Conservation (phyloP, 2,113 vertebrate species). For the Lagopus muta region DNA sequence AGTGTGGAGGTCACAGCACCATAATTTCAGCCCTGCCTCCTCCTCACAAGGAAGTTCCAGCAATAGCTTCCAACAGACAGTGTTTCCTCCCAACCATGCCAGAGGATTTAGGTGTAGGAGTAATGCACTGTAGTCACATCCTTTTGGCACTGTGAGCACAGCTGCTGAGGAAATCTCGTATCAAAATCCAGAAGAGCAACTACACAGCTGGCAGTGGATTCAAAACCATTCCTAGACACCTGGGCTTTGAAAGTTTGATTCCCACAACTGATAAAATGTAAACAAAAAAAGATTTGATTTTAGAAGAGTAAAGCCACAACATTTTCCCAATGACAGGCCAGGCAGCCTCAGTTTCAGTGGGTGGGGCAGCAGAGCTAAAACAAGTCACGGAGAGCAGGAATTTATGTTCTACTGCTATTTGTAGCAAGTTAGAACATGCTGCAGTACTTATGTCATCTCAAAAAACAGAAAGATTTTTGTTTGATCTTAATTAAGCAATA, state of each 20-base stretch:
- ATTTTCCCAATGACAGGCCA: background rate
- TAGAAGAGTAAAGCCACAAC: constrained; percentile 37
- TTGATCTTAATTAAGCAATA: constrained; percentile 27
- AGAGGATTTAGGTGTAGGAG: background rate
- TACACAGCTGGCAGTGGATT: background rate
- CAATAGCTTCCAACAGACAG: background rate
- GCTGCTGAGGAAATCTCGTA: background rate
- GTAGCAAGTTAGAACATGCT: background rate
- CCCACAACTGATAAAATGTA: constrained; percentile 46
- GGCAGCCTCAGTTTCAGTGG: background rate
- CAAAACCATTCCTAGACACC: constrained; percentile 51
- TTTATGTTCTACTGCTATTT: background rate
- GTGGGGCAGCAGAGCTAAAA: background rate
- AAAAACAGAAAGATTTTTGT: background rate
- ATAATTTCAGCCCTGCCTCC: background rate
- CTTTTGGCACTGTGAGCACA: background rate
- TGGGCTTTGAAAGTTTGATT: constrained; percentile 59
- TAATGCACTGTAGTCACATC: background rate
- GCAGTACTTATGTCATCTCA: background rate
- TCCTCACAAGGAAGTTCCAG: background rate
- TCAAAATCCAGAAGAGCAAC: background rate
- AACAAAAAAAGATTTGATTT: constrained; percentile 19
- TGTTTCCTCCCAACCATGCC: background rate
- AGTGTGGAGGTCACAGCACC: background rate
- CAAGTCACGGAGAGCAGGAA: background rate